Base-by-base conservation (phyloP, 1,140 invertebrate species). In the Asobara japonica region DNA sequence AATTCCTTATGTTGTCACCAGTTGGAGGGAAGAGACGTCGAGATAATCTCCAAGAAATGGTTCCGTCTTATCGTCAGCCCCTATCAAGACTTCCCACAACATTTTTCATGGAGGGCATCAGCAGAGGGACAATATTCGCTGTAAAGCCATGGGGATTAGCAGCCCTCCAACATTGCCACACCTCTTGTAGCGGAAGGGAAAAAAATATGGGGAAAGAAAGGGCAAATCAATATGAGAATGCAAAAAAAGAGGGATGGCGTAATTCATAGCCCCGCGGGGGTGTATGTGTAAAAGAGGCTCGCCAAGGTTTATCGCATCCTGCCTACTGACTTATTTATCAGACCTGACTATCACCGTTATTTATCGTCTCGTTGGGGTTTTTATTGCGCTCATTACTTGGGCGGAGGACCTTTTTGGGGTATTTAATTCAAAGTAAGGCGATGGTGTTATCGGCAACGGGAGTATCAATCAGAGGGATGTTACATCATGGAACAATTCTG, bases 271-370 rank as follows among this genome's bases (percentile, higher is more conserved):
- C 5, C n/a, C n/a, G n/a, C 10, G 29, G 31, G 27, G 29, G 60
- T 2, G 25, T 29, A 29, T 30, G 25, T 62, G 16, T 6, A 29
- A 62, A 62, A 62, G 60, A 31, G 60, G 27, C 29, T 13, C n/a
- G 13, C 25, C 30, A 16, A 27, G 27, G 11, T 62, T 62, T 62
- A 62, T 62, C 60, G n/a, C 13, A 31, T 62, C 60, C 25, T 31
- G 60, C 29, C 60, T 31, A 13, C 60, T 31, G n/a, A 29, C 29
- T 30, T 62, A 62, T 62, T 62, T 62, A 30, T 62, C 27, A 27
- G 30, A 16, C 60, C 60, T 18, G n/a, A 31, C n/a, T 62, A 2
- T 25, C 51, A 27, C 2, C 1, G 51, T 56, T 56, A 62, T 62
- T 62, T 30, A 62, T 62, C 13, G 60, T 29, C n/a, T 62, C 29